Conservation (phyloP, 2,797 vertebrate species). For the Syngnathus acus region DNA sequence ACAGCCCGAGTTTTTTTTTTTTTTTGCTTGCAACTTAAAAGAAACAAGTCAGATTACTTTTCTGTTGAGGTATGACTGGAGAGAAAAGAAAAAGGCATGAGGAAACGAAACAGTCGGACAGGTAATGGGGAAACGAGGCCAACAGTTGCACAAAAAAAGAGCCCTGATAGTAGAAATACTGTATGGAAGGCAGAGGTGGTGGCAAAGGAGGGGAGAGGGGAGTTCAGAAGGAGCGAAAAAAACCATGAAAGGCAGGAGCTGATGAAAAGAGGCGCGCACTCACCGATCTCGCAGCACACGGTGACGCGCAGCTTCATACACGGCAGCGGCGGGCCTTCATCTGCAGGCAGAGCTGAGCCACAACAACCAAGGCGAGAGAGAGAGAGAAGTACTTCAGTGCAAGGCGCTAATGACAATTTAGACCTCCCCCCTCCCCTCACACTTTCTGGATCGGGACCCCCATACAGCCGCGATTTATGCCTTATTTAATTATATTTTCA, state of each 20-base stretch:
- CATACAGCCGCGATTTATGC: background rate
- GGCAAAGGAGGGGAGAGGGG: conserved; percentile 9
- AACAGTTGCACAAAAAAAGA: conserved; percentile 1
- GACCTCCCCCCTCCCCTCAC: background rate
- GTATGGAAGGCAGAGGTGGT: conserved; percentile 23
- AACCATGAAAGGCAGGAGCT: conserved; percentile 33
- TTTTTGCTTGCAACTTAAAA: background rate
- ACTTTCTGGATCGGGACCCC: background rate
- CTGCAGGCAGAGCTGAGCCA: conserved; percentile 61
- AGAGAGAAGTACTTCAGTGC: conserved; percentile 1
- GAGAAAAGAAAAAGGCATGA: background rate
- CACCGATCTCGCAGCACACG: conserved; percentile 69
- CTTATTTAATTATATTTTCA: background rate
- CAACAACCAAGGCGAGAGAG: conserved; percentile 19
- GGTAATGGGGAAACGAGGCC: conserved; percentile 4
- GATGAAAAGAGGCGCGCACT: conserved; percentile 59
- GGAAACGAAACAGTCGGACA: conserved; percentile 2
- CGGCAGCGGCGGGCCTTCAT: conserved; percentile 67
- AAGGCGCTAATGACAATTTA: background rate
- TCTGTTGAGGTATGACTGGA: background rate
- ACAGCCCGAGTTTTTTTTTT: too few relatives aligned
- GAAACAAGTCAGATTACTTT: background rate
- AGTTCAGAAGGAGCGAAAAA: background rate
- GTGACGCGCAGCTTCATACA: conserved; percentile 74
- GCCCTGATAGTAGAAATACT: conserved; percentile 24